A percentile compares a stretch with the other conserved stretches of the same genome.
phyloP scores from a whole-genome alignment of 2,888 invertebrate species.

The Shargacucullia verbasci region DNA sequence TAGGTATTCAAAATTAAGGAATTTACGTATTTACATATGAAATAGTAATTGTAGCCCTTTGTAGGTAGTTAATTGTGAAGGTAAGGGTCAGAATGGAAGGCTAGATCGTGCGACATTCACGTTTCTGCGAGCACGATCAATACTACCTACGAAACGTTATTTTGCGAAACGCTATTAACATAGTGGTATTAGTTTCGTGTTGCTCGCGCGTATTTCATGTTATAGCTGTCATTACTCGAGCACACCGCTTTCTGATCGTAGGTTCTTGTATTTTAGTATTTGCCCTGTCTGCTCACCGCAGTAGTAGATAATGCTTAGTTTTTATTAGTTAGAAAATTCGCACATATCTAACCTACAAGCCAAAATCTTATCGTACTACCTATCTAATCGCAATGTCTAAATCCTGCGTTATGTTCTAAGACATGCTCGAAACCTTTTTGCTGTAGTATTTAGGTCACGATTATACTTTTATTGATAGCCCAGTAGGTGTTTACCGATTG shows the following conservation, averaged over 20 bases:
- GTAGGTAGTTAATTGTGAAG: constrained; percentile 30
- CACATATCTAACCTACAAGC: constrained; percentile 14
- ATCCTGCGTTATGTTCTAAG: constrained; percentile 30
- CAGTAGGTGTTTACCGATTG: constrained; percentile 31
- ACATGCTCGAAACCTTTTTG: constrained; percentile 45
- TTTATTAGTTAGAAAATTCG: constrained; percentile 14
- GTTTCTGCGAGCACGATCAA: constrained; percentile 48
- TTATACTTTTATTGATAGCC: constrained; percentile 48
- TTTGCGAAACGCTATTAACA: constrained; percentile 46
- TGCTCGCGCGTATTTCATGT: constrained; percentile 30
- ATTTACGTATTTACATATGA: no score
- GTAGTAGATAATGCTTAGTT: constrained; percentile 5
- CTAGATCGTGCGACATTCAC: constrained; percentile 51
- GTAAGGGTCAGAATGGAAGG: constrained; percentile 40
- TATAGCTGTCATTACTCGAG: constrained; percentile 33
- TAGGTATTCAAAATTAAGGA: no score
- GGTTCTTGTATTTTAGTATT: constrained; percentile 27
- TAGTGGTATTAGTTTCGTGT: constrained; percentile 38
- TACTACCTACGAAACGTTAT: constrained; percentile 49
- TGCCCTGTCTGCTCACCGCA: background rate
- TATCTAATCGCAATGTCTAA: constrained; percentile 27
- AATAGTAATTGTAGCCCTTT: constrained; percentile 1
- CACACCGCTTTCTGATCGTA: constrained; percentile 26
- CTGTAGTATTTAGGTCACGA: constrained; percentile 56
- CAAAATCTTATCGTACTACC: constrained; percentile 9